Base-by-base conservation (phyloP, 1,140 invertebrate species). In the Macrotrachela quadricornifera region DNA sequence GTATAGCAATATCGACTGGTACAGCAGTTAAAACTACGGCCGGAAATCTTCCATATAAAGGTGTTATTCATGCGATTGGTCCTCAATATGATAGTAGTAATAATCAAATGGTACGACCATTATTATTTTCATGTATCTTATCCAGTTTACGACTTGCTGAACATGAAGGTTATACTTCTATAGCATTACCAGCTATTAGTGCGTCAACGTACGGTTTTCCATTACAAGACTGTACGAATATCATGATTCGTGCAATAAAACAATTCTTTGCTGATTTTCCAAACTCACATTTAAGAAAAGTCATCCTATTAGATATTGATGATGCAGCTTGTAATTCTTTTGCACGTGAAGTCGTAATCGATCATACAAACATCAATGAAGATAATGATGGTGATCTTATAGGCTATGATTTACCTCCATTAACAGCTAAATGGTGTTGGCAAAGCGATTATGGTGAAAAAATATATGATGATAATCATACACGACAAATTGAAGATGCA, bases 1-100 rank as follows among this genome's bases (percentile, higher is more conserved):
- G 84, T 69, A 76, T 78, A 64, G 21, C 21, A 30, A 30, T 30
- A 30, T 30, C 21, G 2, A 87, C 83, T 38, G 85, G 85, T 30
- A 83, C 88, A 65, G 81, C 84, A 46, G 21, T 30, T 30, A 77
- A 79, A 62, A 76, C 85, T 43, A 87, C 83, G 49, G 79, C 80
- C 62, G 85, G 83, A 49, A 75, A 77, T 60, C 73, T 90, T 58
- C 79, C 80, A 49, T 78, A 82, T 57, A 77, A 82, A 57, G 82
- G 81, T 73, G 78, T 90, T 59, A 79, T 90, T 59, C 86, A 90
- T 70, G 87, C 85, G 6, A 85, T 87, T 57, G 81, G 84, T 57
- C 85, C 85, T 30, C 21, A 30, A 30, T 30, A 30, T 30, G 8
- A 30, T 30, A 8, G 8, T 2, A 30, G 8, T 49, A 88, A 70